Conservation (phyloP, 2,113 vertebrate species). For the Haemorhous mexicanus region DNA sequence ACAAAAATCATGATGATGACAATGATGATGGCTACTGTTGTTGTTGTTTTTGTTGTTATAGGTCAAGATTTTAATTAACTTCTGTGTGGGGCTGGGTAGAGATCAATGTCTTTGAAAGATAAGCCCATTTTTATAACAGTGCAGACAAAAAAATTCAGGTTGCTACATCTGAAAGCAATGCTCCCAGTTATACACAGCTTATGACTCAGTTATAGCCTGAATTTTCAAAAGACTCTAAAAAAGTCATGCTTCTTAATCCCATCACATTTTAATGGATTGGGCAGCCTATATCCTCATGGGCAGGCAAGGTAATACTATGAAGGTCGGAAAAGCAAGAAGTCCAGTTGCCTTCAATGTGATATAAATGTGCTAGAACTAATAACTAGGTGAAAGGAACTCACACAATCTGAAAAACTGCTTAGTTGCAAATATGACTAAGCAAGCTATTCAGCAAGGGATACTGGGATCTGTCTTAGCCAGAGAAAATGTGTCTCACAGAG, state of each 20-base stretch:
- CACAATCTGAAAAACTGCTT: neutral
- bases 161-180: neutral
- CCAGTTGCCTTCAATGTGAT: neutral
- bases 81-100: neutral
- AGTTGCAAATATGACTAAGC: conserved; percentile 1
- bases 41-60: neutral
- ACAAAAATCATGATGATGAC: neutral
- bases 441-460: neutral
- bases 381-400: neutral
- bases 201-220: neutral
- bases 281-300: neutral
- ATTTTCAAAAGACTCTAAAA: conserved; percentile 22
- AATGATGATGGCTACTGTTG: no score
- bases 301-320: neutral
- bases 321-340: conserved; percentile 4
- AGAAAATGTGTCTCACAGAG: neutral
- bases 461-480: neutral
- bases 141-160: neutral
- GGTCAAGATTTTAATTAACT: conserved; percentile 13
- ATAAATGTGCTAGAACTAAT: neutral
- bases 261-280: conserved; percentile 14
- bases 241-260: neutral
- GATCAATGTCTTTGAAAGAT: neutral
- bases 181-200: neutral
- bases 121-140: neutral